Evolutionary conservation across 2,797 vertebrate species (phyloP).

Genomic region (Chelon auratus): DNA sequence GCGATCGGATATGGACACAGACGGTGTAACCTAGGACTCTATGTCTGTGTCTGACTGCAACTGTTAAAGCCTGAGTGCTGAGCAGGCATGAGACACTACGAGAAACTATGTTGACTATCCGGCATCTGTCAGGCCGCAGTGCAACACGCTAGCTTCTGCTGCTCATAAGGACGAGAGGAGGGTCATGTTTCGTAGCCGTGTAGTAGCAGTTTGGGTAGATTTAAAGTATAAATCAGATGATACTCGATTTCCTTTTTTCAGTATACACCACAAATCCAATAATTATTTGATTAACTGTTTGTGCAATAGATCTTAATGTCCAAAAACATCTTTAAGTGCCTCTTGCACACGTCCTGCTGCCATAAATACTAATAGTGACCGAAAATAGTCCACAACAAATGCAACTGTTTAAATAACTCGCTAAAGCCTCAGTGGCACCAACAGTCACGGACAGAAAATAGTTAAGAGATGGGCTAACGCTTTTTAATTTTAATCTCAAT

Average conservation of each 20-base stretch:
- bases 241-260: not conserved
- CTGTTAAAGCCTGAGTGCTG: slow-evolving; percentile 54
- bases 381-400: slow-evolving; percentile 3
- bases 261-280: not conserved
- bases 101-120: slow-evolving; percentile 59
- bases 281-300: not conserved
- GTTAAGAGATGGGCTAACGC: too few species aligned
- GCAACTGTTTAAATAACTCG: not conserved
- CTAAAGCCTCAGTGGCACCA: not conserved
- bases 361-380: slow-evolving; percentile 12
- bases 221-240: not conserved
- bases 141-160: slow-evolving; percentile 30
- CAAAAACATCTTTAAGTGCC: too few species aligned
- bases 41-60: slow-evolving; percentile 23
- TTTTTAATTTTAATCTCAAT: too few species aligned
- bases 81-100: slow-evolving; percentile 40
- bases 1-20: slow-evolving; percentile 11
- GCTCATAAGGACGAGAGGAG: slow-evolving; percentile 30
- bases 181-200: slow-evolving; percentile 24
- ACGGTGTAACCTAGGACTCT: not conserved
- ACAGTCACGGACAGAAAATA: not conserved
- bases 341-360: not conserved
- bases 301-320: too few species aligned
- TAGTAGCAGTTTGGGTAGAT: not conserved
- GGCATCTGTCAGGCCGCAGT: slow-evolving; percentile 60